A percentile compares a stretch with the other conserved stretches of the same genome.
These are phyloP conservation scores for Dufourea novaeangliae DNA, from an alignment of 1,140 invertebrate species.

Conservation along the genomic window DNA sequence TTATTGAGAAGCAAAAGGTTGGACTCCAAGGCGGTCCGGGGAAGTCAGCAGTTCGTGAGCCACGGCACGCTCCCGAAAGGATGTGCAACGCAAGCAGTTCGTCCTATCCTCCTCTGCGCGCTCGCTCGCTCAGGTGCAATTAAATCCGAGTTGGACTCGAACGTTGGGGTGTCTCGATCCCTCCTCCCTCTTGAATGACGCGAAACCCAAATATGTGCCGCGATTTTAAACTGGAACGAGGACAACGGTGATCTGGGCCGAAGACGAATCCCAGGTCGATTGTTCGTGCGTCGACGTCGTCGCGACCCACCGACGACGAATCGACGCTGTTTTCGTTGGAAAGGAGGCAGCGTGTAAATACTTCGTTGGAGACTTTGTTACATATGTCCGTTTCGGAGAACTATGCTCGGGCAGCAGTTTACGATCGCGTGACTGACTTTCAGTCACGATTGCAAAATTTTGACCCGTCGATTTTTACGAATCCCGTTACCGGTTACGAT, in stretches of 20 bases:
- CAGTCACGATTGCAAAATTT: too few species aligned
- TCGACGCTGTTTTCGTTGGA: too few species aligned
- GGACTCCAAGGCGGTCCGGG: slow-evolving; percentile 24
- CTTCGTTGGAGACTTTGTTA: too few species aligned
- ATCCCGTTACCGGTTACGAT: too few species aligned
- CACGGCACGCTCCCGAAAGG: slow-evolving; percentile 11
- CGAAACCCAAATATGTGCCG: slow-evolving; percentile 41
- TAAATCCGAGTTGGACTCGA: slow-evolving; percentile 36
- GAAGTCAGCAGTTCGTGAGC: slow-evolving; percentile 49
- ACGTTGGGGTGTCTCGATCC: neutral
- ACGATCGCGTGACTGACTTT: too few species aligned
- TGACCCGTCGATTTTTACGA: too few species aligned
- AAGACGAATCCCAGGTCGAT: neutral
- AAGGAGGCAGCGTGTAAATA: too few species aligned
- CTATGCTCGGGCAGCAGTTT: too few species aligned
- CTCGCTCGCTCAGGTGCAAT: slow-evolving; percentile 22
- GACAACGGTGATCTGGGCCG: neutral
- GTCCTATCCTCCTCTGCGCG: too few species aligned
- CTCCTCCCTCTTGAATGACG: too few species aligned
- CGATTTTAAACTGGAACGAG: neutral
- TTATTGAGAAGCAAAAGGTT: slow-evolving; percentile 52
- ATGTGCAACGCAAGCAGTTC: slow-evolving; percentile 37
- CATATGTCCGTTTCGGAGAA: too few species aligned
- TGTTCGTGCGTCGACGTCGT: too few species aligned
- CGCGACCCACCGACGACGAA: neutral